These are phyloP conservation scores for Haemorhous mexicanus DNA, from an alignment of 2,113 vertebrate genomes.

Conservation along the genomic window DNA sequence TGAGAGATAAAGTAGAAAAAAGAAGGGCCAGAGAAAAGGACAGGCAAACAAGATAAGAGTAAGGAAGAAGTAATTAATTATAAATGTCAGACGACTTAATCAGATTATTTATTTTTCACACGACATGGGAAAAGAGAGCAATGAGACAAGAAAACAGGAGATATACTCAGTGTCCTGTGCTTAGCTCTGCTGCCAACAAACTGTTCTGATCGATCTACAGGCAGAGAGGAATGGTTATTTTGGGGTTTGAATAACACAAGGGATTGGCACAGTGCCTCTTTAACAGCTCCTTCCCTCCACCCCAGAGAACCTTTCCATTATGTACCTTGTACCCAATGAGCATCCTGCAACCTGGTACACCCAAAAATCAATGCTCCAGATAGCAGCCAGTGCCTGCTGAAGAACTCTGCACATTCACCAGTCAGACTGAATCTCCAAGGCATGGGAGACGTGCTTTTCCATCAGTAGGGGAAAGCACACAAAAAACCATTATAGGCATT, in stretches of 20 bases:
- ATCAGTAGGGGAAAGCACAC: neutral
- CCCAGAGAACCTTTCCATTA: neutral
- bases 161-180: neutral
- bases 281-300: neutral
- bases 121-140: neutral
- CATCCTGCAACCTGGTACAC: neutral
- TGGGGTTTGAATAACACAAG: neutral
- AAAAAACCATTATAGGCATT: neutral
- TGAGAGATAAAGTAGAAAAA: neutral
- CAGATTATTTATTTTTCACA: neutral
- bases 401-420: neutral
- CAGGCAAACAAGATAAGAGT: conserved; percentile 3
- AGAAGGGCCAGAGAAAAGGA: neutral
- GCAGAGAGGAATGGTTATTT: neutral
- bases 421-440: neutral
- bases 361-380: neutral
- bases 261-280: neutral
- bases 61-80: conserved; percentile 38
- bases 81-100: conserved; percentile 19
- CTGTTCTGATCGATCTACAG: neutral
- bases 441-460: rapidly evolving
- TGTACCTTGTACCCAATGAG: neutral
- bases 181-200: conserved; percentile 6
- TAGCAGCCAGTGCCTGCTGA: neutral
- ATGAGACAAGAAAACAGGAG: conserved; percentile 11